Percentiles rank a stretch among this genome's conserved stretches.
phyloP scores from a whole-genome alignment of 2,797 vertebrate genomes.

The Cossypha polioptera region DNA sequence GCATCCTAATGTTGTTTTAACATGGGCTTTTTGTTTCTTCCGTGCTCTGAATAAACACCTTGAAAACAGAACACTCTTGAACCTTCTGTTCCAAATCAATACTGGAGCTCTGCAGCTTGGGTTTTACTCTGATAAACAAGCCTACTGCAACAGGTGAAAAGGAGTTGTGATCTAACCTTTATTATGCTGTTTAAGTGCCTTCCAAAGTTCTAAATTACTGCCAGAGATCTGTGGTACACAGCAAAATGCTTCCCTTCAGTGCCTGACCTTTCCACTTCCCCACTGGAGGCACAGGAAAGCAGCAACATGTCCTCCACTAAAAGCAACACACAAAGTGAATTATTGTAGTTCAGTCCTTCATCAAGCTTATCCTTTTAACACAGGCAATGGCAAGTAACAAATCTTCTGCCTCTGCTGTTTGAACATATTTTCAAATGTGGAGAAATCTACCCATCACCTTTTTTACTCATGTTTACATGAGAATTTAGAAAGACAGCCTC shows the following conservation, averaged over 20 bases:
- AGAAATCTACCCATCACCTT: neutral
- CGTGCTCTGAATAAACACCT: neutral
- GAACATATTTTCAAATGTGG: neutral
- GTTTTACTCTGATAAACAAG: slow-evolving; percentile 1
- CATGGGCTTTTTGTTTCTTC: neutral
- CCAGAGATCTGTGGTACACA: neutral
- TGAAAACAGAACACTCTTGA: neutral
- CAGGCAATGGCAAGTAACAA: neutral
- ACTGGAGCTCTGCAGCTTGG: neutral
- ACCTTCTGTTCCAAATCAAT: neutral
- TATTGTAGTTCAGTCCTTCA: neutral
- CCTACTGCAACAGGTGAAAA: neutral
- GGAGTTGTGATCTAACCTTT: neutral
- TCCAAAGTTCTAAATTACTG: neutral
- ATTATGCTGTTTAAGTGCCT: neutral
- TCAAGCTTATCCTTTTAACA: neutral
- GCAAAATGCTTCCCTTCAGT: neutral
- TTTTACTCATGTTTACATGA: neutral
- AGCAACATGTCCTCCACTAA: neutral
- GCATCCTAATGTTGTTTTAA: neutral
- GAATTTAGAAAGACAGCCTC: neutral
- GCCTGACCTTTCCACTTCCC: neutral
- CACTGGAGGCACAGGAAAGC: neutral
- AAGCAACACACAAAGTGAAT: neutral
- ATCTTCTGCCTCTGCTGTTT: neutral